Base-by-base conservation (phyloP, 2,113 vertebrate genomes). In the Ptychochromis oligacanthus region DNA sequence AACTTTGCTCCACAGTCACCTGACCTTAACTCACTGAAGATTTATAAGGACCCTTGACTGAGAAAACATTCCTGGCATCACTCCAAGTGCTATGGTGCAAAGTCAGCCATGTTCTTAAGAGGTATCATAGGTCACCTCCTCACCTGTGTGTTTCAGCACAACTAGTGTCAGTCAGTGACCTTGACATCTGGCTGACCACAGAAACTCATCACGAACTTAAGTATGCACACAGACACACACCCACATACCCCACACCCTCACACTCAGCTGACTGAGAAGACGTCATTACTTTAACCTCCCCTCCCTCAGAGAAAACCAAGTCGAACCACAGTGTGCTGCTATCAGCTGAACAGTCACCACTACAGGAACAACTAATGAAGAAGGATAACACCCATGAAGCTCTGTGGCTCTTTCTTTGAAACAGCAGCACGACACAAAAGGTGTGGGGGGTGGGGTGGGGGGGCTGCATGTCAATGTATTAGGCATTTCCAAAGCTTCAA, bases 161-260 rank as follows among this genome's bases (percentile, higher is more conserved):
- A 49, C 12, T n/a, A 11, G 2, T 4, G 59, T 14, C 13, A 5
- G 52, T 38, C 87, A 64, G 0, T 4, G 81, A n/a, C 43, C 72
- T 61, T 52, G 64, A 80, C 83, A 84, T 74, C 58, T 52, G 57
- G 10, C 46, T 82, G 83, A 82, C 57, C 76, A 67, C 79, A 87
- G 75, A 84, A 65, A 82, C 82, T 77, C 79, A 62, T 82, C 59
- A 80, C 40, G n/a, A 31, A 38, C 43, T 24, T 2, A 17, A 17
- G 11, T 13, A 5, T 15, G 9, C 59, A 1, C 58, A 11, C 17
- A 49, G 3, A 20, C 1, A 0, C n/a, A 9, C 36, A 3, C 34
- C 1, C 18, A 0, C 57, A 1, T 14, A 1, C 26, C 2, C 58
- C 4, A 36, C 40, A 13, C 12, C n/a, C n/a, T n/a, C n/a, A 14